Percentiles rank a stretch among this genome's conserved stretches.
Evolutionary conservation across 2,797 vertebrate species (phyloP).

Genomic region (Enteromius trimaculatus): DNA sequence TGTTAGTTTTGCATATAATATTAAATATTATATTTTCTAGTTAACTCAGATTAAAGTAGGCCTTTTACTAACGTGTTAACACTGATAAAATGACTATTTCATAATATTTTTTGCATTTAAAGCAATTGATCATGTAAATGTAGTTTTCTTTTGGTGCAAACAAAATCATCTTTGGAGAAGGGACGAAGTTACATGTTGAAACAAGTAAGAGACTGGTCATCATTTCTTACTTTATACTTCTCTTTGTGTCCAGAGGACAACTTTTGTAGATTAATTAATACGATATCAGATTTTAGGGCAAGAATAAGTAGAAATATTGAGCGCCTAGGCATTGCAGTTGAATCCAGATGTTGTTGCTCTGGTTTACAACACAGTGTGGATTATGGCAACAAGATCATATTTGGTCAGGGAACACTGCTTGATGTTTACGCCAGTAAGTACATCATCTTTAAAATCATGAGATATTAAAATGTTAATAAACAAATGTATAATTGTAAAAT

Average conservation of each 20-base stretch:
- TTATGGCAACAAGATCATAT: constrained; percentile 44
- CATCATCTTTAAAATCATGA: not conserved
- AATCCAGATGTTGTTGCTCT: constrained; percentile 25
- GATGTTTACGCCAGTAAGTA: constrained; percentile 47
- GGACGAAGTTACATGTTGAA: constrained; percentile 36
- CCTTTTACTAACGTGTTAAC: not conserved
- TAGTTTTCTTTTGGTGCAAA: constrained; percentile 1
- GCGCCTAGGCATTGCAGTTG: not conserved
- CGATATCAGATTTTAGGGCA: not conserved
- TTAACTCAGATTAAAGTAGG: not conserved
- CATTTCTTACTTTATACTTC: constrained; percentile 12
- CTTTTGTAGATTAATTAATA: not conserved
- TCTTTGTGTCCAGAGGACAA: not conserved
- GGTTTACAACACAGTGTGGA: constrained; percentile 44
- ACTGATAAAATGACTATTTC: not conserved
- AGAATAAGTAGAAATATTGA: not conserved
- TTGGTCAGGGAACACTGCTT: constrained; percentile 44
- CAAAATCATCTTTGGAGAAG: constrained; percentile 47
- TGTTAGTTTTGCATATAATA: not conserved
- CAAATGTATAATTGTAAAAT: not conserved
- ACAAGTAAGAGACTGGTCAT: constrained; percentile 46
- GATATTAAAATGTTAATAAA: not conserved
- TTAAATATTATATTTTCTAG: not conserved
- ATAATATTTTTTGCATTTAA: not conserved
- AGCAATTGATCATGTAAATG: not conserved